These are phyloP conservation scores for Meganola albula DNA, from an alignment of 2,888 invertebrate genomes.

Conservation along the genomic window DNA sequence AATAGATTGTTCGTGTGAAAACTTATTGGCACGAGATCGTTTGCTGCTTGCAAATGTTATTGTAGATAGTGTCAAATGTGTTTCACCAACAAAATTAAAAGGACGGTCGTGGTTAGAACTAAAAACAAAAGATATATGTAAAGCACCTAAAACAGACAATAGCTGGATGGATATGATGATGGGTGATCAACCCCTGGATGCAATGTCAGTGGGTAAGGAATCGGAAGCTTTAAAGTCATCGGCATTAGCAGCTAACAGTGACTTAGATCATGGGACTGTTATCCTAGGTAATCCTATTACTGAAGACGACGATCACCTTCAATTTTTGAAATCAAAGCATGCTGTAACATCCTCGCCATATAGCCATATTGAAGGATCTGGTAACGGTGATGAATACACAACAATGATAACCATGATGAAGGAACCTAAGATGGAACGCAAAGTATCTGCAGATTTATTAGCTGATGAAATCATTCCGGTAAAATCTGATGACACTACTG, in stretches of 20 bases:
- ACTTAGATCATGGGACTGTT: slow-evolving; percentile 63
- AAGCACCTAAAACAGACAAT: slow-evolving; percentile 47
- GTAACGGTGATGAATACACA: slow-evolving; percentile 64
- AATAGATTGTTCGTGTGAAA: slow-evolving; percentile 83
- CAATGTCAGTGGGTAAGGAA: slow-evolving; percentile 53
- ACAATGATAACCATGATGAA: slow-evolving; percentile 55
- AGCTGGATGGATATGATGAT: slow-evolving; percentile 78
- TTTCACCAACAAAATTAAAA: slow-evolving; percentile 67
- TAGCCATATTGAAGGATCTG: slow-evolving; percentile 48
- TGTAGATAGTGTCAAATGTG: slow-evolving; percentile 77
- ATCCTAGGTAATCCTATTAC: slow-evolving; percentile 41
- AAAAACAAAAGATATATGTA: slow-evolving; percentile 76
- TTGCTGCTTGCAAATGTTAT: slow-evolving; percentile 73
- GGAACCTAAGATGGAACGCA: slow-evolving; percentile 34
- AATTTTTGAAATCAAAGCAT: slow-evolving; percentile 56
- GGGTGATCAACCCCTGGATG: slow-evolving; percentile 78
- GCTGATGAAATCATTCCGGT: slow-evolving; percentile 44
- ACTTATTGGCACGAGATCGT: slow-evolving; percentile 79
- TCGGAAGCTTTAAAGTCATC: slow-evolving; percentile 59
- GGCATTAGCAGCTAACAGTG: slow-evolving; percentile 49
- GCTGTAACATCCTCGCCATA: slow-evolving; percentile 36
- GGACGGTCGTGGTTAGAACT: slow-evolving; percentile 78
- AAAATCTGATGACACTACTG: slow-evolving; percentile 43
- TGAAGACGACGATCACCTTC: slow-evolving; percentile 61
- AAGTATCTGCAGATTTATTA: slow-evolving; percentile 31